Base-by-base conservation (phyloP, 2,113 vertebrate genomes). In the Erpornis zantholeuca region DNA sequence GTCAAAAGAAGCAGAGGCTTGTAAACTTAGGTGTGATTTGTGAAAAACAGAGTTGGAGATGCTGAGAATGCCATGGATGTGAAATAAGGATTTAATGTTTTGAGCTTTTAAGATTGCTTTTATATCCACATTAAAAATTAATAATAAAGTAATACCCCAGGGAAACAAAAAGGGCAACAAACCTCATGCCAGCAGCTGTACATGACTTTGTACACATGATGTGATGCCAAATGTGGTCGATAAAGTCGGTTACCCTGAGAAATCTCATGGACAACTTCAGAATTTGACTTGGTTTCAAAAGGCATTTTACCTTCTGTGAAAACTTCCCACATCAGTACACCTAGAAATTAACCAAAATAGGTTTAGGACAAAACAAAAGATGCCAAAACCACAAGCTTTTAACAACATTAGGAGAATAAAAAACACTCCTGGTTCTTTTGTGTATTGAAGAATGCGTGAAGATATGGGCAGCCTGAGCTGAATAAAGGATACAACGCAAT, bases 111-210 rank as follows among this genome's bases (percentile, higher is more conserved):
- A 38, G 73, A 54, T 15, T 65, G 33, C 16, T 63, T 81, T 71
- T 61, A 40, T 19, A 33, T 36, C 35, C 12, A 36, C 16, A 8
- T 24, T n/a, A 70, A 22, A 64, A 83, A 81, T 35, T 47, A 63
- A 42, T 17, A 84, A 36, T 35, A 42, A 80, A 59, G 15, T 49
- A 45, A 20, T 36, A 69, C 20, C 15, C 24, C 18, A 33, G 65
- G 53, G 19, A 1, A 49, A 50, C 36, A 28, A 36, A 73, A 42
- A 54, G 15, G 28, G 36, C 7, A 73, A 94, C 97, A 87, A 65
- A 99, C 99, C 98, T 99, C 98, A 0, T 99, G 98, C 99, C 99
- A 99, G 97, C 99, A 99, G 82, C 97, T 97, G 95, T 99, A 99
- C 99, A 99, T 99, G 94, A 99, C 95, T 96, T 98, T 54, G 82